Base-by-base conservation (phyloP, 2,888 invertebrate species). In the Chymomyza procnemis region DNA sequence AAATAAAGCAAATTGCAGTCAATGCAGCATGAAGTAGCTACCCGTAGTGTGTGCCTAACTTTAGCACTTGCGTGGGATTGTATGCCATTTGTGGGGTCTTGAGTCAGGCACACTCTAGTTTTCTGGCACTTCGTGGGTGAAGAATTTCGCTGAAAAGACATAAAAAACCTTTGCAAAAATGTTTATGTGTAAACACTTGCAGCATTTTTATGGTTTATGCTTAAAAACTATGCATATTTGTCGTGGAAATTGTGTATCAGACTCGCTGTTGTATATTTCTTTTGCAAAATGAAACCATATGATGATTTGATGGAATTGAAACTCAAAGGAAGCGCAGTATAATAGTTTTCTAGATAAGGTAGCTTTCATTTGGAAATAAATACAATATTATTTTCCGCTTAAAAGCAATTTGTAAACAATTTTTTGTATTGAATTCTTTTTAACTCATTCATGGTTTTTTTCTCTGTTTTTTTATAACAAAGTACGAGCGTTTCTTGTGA, bases 51-150 rank as follows among this genome's bases (percentile, higher is more conserved):
- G 26, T 12, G 34, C 34, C 34, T 12, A 12, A 9, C 34, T 18
- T 9, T 18, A 69, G 64, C 41, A 67, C 60, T 66, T 79, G 81
- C 81, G 81, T 81, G 82, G 85, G 85, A 81, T 76, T 78, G 82
- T 69, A 68, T 67, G 67, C 69, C 75, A 75, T 80, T 48, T 5
- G 19, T 1, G 5, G 48, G 16, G 14, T 8, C 8, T 4, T 50
- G 48, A 50, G 48, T 50, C 48, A 50, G 48, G 4, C 48, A 8
- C n/a, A n/a, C n/a, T 26, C 1, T 26, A 26, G 48, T 41, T 41
- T 12, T 9, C 12, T 12, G 34, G 5, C 26, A 1, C 34, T 12
- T n/a, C n/a, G 34, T 12, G 34, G 34, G 34, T 41, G 34, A 5
- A 41, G 34, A 41, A 41, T 41, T 41, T 41, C 34, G 34, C 34